Percentiles rank a stretch among this genome's conserved stretches.
phyloP scores from a whole-genome alignment of 2,113 vertebrate genomes.

The Menura novaehollandiae region DNA sequence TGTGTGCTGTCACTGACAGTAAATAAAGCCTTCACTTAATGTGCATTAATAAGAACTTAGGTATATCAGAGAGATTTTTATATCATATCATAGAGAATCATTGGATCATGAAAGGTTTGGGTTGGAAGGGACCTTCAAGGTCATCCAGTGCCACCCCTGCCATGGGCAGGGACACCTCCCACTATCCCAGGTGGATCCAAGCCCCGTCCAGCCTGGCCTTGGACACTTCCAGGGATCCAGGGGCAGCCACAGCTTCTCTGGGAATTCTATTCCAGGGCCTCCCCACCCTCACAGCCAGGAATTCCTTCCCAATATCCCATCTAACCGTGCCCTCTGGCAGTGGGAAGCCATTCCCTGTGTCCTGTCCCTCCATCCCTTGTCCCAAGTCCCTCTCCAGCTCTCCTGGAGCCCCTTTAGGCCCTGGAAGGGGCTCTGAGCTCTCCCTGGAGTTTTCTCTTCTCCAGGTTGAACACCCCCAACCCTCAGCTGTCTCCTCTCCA shows the following conservation, averaged over 20 bases:
- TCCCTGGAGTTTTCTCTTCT: background rate
- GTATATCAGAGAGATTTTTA: background rate
- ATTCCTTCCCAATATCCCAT: background rate
- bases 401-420: background rate
- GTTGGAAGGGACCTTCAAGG: background rate
- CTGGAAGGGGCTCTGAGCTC: background rate
- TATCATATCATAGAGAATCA: fast-evolving
- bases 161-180: background rate
- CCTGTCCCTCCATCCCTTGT: fast-evolving
- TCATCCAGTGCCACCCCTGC: background rate
- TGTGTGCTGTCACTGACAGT: background rate
- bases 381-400: background rate
- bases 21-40: background rate
- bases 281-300: background rate
- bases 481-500: background rate
- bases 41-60: background rate
- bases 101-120: background rate
- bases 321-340: background rate
- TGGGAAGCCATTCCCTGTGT: background rate
- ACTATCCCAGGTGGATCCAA: fast-evolving
- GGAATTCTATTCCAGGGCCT: background rate
- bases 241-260: background rate
- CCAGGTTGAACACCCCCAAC: background rate
- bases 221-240: background rate
- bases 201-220: background rate